These are phyloP conservation scores for Metacarcinus magister DNA, from an alignment of 2,888 invertebrate genomes.

Conservation along the genomic window DNA sequence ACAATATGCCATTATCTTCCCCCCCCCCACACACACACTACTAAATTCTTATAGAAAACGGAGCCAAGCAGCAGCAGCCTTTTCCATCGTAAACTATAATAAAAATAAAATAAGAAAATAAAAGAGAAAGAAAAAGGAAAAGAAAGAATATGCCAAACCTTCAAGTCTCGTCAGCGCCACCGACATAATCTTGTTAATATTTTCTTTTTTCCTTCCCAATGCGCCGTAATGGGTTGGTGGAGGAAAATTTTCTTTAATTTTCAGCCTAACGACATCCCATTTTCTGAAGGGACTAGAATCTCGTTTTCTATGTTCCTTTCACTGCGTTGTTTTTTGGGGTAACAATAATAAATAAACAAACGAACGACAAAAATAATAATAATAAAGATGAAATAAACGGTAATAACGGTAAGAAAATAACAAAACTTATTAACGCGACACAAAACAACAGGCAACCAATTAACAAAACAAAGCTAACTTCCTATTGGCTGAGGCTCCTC, in stretches of 20 bases:
- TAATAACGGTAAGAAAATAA: not conserved
- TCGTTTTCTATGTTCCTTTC: not conserved
- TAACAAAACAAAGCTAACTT: not conserved
- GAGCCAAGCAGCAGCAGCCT: too few species aligned
- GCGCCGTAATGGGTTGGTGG: not conserved
- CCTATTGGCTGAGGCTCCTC: not conserved
- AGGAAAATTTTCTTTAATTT: not conserved
- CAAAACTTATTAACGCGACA: not conserved
- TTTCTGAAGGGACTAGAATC: not conserved
- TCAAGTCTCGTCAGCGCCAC: not conserved
- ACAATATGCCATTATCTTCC: too few species aligned
- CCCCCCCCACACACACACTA: too few species aligned
- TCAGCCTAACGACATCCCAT: not conserved
- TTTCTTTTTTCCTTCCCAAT: not conserved
- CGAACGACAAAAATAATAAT: not conserved
- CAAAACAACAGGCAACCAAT: not conserved
- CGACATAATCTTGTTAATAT: slow-evolving; percentile 14
- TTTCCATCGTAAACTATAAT: too few species aligned
- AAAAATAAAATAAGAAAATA: too few species aligned
- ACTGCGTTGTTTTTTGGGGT: not conserved
- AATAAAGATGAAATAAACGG: not conserved
- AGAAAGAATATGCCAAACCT: not conserved
- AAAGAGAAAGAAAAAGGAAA: not conserved
- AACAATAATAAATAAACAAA: too few species aligned
- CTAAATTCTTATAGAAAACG: too few species aligned